Conservation (phyloP, 2,797 vertebrate genomes). For the Pteropus rufus region DNA sequence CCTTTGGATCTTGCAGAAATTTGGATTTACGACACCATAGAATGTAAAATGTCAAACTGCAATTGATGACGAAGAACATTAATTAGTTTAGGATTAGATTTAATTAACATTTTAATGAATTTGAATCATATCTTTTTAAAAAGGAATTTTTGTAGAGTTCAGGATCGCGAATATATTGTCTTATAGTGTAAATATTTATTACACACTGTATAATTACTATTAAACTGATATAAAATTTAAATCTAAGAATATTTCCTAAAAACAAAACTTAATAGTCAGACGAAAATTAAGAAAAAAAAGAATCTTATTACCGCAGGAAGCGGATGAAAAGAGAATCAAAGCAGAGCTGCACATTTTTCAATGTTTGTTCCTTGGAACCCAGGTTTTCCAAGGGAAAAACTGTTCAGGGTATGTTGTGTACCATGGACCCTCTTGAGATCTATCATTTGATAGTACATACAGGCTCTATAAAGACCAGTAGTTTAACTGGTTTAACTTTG, state of each 20-base stretch:
- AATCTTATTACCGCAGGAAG: not conserved
- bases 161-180: constrained; percentile 17
- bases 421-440: not conserved
- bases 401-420: not conserved
- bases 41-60: not conserved
- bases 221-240: constrained; percentile 21
- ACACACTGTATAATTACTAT: not conserved
- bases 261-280: not conserved
- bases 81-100: constrained; percentile 31
- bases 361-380: not conserved
- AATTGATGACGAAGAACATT: not conserved
- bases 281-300: not conserved
- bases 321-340: not conserved
- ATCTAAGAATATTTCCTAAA: not conserved
- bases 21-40: not conserved
- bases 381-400: not conserved
- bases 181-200: not conserved
- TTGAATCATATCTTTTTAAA: not conserved
- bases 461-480: not conserved
- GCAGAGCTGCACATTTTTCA: not conserved
- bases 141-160: constrained; percentile 4
- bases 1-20: not conserved
- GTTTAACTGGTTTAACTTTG: not conserved
- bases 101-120: constrained; percentile 45
- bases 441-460: not conserved